These are phyloP conservation scores for Phocoena phocoena DNA, from an alignment of 2,113 vertebrate genomes.

Conservation along the genomic window DNA sequence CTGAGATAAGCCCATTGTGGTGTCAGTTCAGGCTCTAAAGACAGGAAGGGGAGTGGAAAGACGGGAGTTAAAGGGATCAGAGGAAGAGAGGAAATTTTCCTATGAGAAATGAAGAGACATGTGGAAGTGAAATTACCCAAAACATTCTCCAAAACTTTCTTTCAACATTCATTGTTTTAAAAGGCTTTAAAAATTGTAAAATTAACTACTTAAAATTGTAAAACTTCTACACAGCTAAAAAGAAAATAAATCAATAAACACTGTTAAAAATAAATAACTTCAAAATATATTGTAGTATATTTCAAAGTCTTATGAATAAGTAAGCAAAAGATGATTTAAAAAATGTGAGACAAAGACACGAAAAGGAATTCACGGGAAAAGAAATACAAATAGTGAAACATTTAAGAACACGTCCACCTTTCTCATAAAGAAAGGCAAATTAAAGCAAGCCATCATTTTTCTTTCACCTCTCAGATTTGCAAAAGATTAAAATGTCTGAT, in stretches of 20 bases:
- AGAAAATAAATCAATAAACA: background rate
- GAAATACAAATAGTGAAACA: background rate
- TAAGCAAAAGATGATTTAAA: background rate
- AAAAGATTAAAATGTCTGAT: constrained; percentile 60
- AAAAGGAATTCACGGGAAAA: constrained; percentile 46
- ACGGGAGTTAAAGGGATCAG: no score
- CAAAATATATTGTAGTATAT: background rate
- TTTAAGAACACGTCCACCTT: background rate
- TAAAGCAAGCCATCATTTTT: background rate
- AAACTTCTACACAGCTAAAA: background rate
- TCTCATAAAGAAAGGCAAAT: constrained; percentile 22
- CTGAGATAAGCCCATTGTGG: background rate
- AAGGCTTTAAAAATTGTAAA: background rate
- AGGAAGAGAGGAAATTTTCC: background rate
- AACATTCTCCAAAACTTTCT: background rate
- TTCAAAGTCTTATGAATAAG: background rate
- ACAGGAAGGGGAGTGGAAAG: background rate
- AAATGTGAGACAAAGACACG: background rate
- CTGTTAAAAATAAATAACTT: background rate
- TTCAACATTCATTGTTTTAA: background rate
- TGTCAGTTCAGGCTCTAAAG: background rate
- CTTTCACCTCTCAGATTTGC: constrained; percentile 30
- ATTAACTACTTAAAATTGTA: background rate
- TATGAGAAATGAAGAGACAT: background rate
- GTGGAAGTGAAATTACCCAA: background rate